Conservation (phyloP, 2,113 vertebrate species). For the Osmerus mordax region DNA sequence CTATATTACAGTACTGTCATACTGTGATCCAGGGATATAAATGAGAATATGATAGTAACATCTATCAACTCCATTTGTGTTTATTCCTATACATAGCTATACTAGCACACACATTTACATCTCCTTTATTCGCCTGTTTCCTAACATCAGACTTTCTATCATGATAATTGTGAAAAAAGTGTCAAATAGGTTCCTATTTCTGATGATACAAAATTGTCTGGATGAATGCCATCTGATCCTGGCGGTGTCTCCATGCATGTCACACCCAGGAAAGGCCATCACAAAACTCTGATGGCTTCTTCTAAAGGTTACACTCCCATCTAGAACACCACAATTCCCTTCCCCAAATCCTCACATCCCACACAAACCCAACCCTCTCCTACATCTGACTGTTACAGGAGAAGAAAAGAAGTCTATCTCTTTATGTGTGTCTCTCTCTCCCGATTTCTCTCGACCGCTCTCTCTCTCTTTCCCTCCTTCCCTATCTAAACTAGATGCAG, state of each 20-base stretch:
- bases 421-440: not conserved
- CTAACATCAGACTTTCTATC: too few species aligned
- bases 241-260: conserved; percentile 71
- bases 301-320: conserved; percentile 63
- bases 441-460: not conserved
- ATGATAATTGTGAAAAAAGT: conserved; percentile 11
- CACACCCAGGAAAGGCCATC: conserved; percentile 69
- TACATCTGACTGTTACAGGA: not conserved
- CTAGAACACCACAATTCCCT: conserved; percentile 28
- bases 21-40: too few species aligned
- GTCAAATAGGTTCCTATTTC: not conserved
- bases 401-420: not conserved
- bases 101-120: too few species aligned
- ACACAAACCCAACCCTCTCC: conserved; percentile 15
- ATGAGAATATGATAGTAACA: too few species aligned
- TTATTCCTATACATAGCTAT: too few species aligned
- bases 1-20: too few species aligned
- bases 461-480: conserved; percentile 39
- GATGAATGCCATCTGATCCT: conserved; percentile 73
- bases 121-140: too few species aligned
- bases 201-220: conserved; percentile 59
- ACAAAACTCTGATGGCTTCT: conserved; percentile 62
- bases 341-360: conserved; percentile 35
- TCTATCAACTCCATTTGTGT: too few species aligned
- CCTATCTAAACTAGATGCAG: conserved; percentile 65